These are phyloP conservation scores for Lasioglossum morio DNA, from an alignment of 2,888 invertebrate species.

Conservation along the genomic window DNA sequence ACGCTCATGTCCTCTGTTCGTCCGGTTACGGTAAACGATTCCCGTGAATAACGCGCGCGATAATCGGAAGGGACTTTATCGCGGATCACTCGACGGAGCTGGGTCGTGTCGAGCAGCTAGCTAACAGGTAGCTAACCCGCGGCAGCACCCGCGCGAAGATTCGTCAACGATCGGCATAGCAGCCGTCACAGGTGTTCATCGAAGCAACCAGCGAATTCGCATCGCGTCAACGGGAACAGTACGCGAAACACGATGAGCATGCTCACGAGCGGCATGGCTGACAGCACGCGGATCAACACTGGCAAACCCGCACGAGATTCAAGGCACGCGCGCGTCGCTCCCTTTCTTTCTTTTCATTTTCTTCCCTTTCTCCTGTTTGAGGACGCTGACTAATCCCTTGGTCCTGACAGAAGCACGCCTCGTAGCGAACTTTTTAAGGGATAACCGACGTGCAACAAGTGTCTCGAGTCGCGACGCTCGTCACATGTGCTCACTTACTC, in stretches of 20 bases:
- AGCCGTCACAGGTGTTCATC: conserved; percentile 17
- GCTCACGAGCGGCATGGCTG: conserved; percentile 35
- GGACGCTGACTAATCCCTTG: conserved; percentile 18
- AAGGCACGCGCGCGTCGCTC: conserved; percentile 22
- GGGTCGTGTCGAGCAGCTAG: neutral
- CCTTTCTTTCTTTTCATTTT: conserved; percentile 2
- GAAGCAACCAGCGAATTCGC: neutral
- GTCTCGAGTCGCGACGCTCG: conserved; percentile 60
- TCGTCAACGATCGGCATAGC: conserved; percentile 24
- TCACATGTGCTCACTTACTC: conserved; percentile 62
- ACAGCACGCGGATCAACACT: neutral
- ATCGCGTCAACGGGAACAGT: conserved; percentile 31
- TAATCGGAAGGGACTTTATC: neutral
- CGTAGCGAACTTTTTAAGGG: conserved; percentile 54
- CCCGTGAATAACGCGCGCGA: neutral
- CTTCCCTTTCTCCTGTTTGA: neutral
- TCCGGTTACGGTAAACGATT: conserved; percentile 9
- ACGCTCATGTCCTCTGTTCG: conserved; percentile 54
- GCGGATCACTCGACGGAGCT: neutral
- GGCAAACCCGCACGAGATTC: conserved; percentile 3
- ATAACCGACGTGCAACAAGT: conserved; percentile 67
- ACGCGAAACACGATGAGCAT: conserved; percentile 12
- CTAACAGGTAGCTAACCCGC: conserved; percentile 3
- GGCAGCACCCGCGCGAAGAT: conserved; percentile 14
- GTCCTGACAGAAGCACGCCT: conserved; percentile 20